These are phyloP conservation scores for Micromys minutus DNA, from an alignment of 2,113 vertebrate species.

Conservation along the genomic window DNA sequence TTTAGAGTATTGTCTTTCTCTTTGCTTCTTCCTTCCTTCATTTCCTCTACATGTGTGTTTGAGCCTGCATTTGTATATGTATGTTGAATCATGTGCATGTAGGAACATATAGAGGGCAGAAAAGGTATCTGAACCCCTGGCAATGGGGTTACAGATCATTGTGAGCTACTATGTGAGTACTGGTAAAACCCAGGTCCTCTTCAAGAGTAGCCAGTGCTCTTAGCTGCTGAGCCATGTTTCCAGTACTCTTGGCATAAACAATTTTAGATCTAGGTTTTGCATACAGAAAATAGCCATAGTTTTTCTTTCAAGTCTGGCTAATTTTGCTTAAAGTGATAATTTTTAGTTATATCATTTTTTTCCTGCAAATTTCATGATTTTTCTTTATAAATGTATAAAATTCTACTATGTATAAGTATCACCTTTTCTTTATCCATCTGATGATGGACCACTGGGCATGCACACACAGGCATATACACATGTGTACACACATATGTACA, in stretches of 20 bases:
- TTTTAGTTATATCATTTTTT: not conserved
- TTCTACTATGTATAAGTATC: not conserved
- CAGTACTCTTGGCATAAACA: not conserved
- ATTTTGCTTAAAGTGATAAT: not conserved
- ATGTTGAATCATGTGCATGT: not conserved
- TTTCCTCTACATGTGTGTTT: not conserved
- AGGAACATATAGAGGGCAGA: not conserved
- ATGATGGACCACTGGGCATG: not conserved
- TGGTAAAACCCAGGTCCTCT: not conserved
- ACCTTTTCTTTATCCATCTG: not conserved
- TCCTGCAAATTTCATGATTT: not conserved
- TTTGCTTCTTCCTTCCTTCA: too few relatives aligned
- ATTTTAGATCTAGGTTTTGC: not conserved
- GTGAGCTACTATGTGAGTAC: not conserved
- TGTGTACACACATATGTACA: rapidly evolving
- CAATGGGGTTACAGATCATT: not conserved
- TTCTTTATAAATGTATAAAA: not conserved
- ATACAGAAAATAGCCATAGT: not conserved
- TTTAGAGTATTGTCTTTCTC: not conserved
- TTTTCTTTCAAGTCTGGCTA: not conserved
- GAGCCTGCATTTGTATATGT: not conserved
- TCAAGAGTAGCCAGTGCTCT: not conserved
- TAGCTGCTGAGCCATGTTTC: not conserved
- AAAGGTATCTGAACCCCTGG: not conserved
- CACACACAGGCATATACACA: not conserved